Percentiles rank a stretch among this genome's conserved stretches.
phyloP scores from a whole-genome alignment of 2,797 vertebrate species.

The Bryconaethiops microstoma region DNA sequence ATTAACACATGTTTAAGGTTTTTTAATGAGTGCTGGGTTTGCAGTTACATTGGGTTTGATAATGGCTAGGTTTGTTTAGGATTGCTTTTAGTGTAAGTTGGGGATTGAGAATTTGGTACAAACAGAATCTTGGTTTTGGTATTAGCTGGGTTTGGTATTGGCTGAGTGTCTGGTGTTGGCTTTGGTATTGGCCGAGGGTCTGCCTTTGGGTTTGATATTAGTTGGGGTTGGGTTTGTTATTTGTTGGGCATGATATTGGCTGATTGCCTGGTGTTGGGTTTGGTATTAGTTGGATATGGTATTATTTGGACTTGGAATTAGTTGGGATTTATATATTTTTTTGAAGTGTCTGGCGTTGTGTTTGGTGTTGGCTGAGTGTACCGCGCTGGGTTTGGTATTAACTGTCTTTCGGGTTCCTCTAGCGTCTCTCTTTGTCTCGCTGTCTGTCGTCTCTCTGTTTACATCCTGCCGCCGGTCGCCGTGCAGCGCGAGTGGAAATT shows the following conservation, averaged over 20 bases:
- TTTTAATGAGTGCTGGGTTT: too few relatives aligned
- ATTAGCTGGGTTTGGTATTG: not conserved
- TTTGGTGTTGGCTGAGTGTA: not conserved
- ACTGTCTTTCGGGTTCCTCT: not conserved
- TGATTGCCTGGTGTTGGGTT: not conserved
- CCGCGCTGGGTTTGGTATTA: not conserved
- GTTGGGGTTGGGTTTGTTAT: not conserved
- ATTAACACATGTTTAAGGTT: too few relatives aligned
- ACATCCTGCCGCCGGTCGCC: not conserved
- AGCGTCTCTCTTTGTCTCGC: not conserved
- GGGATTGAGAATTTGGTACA: not conserved
- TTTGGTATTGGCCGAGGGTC: not conserved
- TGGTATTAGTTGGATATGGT: not conserved
- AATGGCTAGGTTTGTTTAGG: not conserved
- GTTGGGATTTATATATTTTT: too few relatives aligned
- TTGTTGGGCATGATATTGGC: not conserved
- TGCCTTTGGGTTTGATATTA: not conserved
- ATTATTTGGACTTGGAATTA: too few relatives aligned
- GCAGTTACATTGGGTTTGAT: not conserved
- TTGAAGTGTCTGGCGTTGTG: not conserved
- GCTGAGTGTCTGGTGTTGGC: not conserved
- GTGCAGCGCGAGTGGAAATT: slow-evolving; percentile 10
- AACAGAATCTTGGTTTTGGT: not conserved
- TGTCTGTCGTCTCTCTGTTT: not conserved
- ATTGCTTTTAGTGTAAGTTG: not conserved